Conservation (phyloP, 2,888 invertebrate genomes). For the Drosophila macrothrix region DNA sequence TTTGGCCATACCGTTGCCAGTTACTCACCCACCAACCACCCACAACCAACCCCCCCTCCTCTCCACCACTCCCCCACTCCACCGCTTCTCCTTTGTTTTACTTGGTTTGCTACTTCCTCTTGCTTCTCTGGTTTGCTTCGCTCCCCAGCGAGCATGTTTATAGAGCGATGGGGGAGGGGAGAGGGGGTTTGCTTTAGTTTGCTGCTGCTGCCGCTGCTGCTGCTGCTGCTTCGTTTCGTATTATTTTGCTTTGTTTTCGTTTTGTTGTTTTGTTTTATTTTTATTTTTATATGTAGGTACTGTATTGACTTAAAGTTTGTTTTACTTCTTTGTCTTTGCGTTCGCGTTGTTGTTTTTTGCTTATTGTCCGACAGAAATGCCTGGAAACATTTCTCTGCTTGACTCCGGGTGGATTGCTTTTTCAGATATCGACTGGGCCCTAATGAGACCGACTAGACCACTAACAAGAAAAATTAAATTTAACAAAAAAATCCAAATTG, state of each 20-base stretch:
- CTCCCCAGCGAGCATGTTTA: background rate
- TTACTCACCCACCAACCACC: constrained; percentile 14
- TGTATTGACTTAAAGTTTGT: constrained; percentile 78
- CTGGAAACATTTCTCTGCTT: constrained; percentile 66
- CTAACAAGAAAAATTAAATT: background rate
- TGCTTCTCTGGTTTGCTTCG: constrained; percentile 18
- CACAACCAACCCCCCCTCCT: constrained; percentile 1
- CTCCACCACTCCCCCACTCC: constrained; percentile 21
- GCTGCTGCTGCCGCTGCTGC: constrained; percentile 49
- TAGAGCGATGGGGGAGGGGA: background rate
- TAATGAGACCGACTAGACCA: background rate
- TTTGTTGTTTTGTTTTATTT: constrained; percentile 33
- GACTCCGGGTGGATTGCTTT: constrained; percentile 36
- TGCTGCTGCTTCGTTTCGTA: constrained; percentile 64
- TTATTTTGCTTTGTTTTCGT: constrained; percentile 58
- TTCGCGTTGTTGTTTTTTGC: constrained; percentile 44
- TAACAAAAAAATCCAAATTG: background rate
- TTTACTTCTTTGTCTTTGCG: constrained; percentile 67
- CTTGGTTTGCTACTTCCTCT: constrained; percentile 41
- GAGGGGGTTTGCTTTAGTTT: constrained; percentile 57
- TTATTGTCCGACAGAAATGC: constrained; percentile 69
- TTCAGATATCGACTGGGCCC: constrained; percentile 28
- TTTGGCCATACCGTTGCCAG: constrained; percentile 63
- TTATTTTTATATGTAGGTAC: constrained; percentile 60
- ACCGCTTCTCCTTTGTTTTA: constrained; percentile 22